Percentiles rank a stretch among this genome's conserved stretches.
These are phyloP conservation scores for Heliconius cydno DNA, from an alignment of 2,888 invertebrate species.

Conservation along the genomic window DNA sequence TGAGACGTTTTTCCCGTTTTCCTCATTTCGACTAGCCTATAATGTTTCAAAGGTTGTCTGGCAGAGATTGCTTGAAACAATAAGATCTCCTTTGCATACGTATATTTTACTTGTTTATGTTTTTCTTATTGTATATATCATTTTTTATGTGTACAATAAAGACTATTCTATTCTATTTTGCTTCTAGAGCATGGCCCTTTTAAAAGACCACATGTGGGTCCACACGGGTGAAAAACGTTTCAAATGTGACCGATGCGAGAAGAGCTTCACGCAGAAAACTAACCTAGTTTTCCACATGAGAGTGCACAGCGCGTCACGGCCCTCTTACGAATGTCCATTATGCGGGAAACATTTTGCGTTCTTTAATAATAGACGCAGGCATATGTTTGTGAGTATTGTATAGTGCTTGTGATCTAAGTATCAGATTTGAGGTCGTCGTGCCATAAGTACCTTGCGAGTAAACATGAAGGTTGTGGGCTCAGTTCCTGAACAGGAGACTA, in stretches of 20 bases:
- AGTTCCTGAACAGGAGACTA: too few species aligned
- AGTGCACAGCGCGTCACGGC: slow-evolving; percentile 63
- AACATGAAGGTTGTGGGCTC: too few species aligned
- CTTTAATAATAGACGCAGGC: slow-evolving; percentile 71
- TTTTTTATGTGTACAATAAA: background rate
- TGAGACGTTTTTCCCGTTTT: too few species aligned
- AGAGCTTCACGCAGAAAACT: slow-evolving; percentile 74
- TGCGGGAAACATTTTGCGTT: slow-evolving; percentile 76
- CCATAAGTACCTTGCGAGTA: too few species aligned
- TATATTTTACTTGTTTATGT: too few species aligned
- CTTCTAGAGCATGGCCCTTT: slow-evolving; percentile 68
- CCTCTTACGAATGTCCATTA: slow-evolving; percentile 70
- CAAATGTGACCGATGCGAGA: slow-evolving; percentile 73
- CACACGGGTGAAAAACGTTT: slow-evolving; percentile 77
- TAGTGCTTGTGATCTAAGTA: background rate
- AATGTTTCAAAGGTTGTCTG: too few species aligned
- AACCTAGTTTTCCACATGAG: slow-evolving; percentile 72
- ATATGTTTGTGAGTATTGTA: slow-evolving; percentile 73
- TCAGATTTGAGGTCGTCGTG: too few species aligned
- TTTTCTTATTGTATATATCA: too few species aligned
- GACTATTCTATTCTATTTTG: background rate
- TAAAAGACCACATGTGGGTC: slow-evolving; percentile 76
- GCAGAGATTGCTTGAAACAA: too few species aligned
- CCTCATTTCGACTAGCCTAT: too few species aligned
- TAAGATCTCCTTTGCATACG: too few species aligned